Evolutionary conservation across 2,113 vertebrate genomes (phyloP), one percentile per base, ranked within the genome.

Genomic region (Corapipo altera): DNA sequence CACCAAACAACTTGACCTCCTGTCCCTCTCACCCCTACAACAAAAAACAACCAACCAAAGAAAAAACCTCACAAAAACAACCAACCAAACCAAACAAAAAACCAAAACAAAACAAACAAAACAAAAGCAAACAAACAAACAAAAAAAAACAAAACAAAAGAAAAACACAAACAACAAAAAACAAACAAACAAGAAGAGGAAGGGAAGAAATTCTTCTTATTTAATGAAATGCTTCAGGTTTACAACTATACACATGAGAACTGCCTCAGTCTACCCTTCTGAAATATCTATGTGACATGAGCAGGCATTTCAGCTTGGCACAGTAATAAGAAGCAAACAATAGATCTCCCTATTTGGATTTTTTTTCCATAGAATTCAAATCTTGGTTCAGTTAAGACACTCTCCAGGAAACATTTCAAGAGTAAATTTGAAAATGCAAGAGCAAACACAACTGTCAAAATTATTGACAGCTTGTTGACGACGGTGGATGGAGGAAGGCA

Each of bases 21-120:
- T 67, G 15, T 1, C 6, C 1, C 8, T 1, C 3, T 15, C 4
- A 4, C 15, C 21, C 18, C 12, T 15, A 59, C n/a, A 59, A 24
- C 9, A 59, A 59, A 16, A 24, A 24, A 15, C 8, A 58, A 35
- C 13, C 13, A 23, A 10, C 3, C 35, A 39, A 37, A 3, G 41
- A 57, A 37, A 12, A 37, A 28, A 4, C 28, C 9, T 0, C 0
- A 48, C 22, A 23, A 44, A 23, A 35, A 58, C 32, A n/a, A 23
- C n/a, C 4, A 28, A 8, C 2, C 15, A 18, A 15, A 11, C 2
- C 44, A 14, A 11, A 33, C 3, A 37, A 37, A n/a, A 11, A 41
- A 55, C 10, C 11, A 35, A 15, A 28, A 10, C n/a, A 27, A 15
- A 13, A 14, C 15, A 15, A 44, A 44, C 15, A 9, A 27, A 32